A percentile compares a stretch with the other conserved stretches of the same genome.
Conservation (phyloP, 2,113 vertebrate species). For the Gnathochromis pfefferi region DNA sequence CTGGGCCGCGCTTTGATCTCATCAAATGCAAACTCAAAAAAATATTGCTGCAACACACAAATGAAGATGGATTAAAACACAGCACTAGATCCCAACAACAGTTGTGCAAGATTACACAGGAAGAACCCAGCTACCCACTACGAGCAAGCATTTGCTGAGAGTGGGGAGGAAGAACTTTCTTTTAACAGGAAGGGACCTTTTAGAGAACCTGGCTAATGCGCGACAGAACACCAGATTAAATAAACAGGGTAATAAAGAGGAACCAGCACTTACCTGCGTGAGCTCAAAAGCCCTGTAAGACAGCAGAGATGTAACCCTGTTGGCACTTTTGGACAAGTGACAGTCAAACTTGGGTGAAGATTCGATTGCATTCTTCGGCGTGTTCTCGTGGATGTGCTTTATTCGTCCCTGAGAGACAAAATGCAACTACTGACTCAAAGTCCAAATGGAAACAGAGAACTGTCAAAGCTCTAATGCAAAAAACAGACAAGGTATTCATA, state of each 20-base stretch:
- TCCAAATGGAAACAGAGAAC: not conserved
- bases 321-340: constrained; percentile 86
- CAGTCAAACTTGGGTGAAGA: constrained; percentile 89
- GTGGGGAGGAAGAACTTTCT: not conserved
- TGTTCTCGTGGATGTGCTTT: constrained; percentile 84
- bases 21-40: constrained; percentile 90
- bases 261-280: constrained; percentile 78
- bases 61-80: not conserved
- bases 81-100: not conserved
- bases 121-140: not conserved
- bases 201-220: not conserved
- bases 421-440: not conserved
- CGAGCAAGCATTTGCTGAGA: not conserved
- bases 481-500: constrained; percentile 43
- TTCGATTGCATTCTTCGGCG: constrained; percentile 77
- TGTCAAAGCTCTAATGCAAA: not conserved
- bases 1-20: constrained; percentile 84
- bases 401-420: constrained; percentile 79
- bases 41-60: constrained; percentile 82
- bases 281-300: constrained; percentile 91
- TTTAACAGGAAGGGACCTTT: not conserved
- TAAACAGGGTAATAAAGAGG: not conserved
- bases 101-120: not conserved
- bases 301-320: constrained; percentile 82
- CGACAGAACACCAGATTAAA: not conserved